Evolutionary conservation across 2,113 vertebrate genomes (phyloP).

Genomic region (Trachemys scripta): DNA sequence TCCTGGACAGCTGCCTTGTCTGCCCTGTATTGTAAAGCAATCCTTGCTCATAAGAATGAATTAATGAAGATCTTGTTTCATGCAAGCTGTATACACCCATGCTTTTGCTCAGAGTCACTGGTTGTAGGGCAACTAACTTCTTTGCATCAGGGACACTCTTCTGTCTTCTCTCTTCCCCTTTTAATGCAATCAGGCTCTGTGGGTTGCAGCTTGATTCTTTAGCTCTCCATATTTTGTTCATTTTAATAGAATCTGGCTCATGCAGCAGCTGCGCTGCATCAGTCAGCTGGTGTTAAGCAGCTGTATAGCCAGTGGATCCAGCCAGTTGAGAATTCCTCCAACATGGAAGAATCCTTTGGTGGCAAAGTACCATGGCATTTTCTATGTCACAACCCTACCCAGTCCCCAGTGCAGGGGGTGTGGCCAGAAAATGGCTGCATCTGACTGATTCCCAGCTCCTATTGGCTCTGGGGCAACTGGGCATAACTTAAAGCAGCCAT

Average conservation of each 20-base stretch:
- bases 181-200: neutral
- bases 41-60: neutral
- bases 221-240: too few relatives aligned
- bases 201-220: neutral
- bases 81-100: neutral
- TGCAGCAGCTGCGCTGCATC: too few relatives aligned
- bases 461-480: neutral
- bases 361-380: neutral
- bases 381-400: slow-evolving; percentile 22
- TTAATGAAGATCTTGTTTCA: too few relatives aligned
- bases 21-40: neutral
- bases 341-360: neutral
- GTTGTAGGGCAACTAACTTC: neutral
- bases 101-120: neutral
- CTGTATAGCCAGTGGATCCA: neutral
- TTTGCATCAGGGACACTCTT: neutral
- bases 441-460: neutral
- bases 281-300: too few relatives aligned
- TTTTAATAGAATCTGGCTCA: too few relatives aligned
- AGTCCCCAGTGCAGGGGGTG: slow-evolving; percentile 24
- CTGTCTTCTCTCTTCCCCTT: too few relatives aligned
- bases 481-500: slow-evolving; percentile 8
- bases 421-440: slow-evolving; percentile 53
- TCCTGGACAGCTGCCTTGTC: neutral
- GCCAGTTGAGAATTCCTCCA: slow-evolving; percentile 8